These are phyloP conservation scores for Hoplostethus atlanticus DNA, from an alignment of 2,797 vertebrate species.

Conservation along the genomic window DNA sequence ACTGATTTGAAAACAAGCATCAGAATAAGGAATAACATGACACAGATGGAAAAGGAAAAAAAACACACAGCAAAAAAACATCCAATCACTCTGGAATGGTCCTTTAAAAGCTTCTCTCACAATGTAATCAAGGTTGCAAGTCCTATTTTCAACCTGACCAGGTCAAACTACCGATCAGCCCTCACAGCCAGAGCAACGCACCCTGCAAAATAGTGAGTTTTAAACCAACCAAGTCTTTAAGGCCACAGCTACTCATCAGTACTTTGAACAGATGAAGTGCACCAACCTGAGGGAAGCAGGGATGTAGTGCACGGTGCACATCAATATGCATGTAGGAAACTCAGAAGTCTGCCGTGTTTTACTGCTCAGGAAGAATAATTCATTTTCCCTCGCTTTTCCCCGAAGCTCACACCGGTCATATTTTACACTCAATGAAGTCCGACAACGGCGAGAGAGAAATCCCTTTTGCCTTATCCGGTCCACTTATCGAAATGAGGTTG, in stretches of 20 bases:
- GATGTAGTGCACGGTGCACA: constrained; percentile 11
- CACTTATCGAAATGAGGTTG: constrained; percentile 34
- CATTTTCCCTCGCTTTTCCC: constrained; percentile 35
- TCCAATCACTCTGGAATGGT: no score
- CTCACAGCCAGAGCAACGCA: neutral
- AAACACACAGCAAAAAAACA: no score
- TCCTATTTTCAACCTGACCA: no score
- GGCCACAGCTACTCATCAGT: constrained; percentile 10
- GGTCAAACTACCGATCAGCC: no score
- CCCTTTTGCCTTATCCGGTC: constrained; percentile 17
- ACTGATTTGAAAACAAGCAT: no score
- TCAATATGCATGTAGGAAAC: constrained; percentile 13
- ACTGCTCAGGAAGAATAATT: constrained; percentile 25
- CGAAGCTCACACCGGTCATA: constrained; percentile 35
- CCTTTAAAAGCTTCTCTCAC: no score
- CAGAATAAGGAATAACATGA: no score
- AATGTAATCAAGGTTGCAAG: no score
- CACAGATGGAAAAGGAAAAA: no score
- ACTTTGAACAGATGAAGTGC: constrained; percentile 17
- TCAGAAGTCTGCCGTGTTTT: neutral
- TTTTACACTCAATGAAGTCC: constrained; percentile 27
- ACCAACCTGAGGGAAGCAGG: constrained; percentile 19
- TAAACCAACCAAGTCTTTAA: neutral
- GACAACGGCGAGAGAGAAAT: constrained; percentile 19
- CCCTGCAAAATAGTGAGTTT: neutral